These are phyloP conservation scores for Chiroxiphia lanceolata DNA, from an alignment of 2,797 vertebrate species.

Conservation along the genomic window DNA sequence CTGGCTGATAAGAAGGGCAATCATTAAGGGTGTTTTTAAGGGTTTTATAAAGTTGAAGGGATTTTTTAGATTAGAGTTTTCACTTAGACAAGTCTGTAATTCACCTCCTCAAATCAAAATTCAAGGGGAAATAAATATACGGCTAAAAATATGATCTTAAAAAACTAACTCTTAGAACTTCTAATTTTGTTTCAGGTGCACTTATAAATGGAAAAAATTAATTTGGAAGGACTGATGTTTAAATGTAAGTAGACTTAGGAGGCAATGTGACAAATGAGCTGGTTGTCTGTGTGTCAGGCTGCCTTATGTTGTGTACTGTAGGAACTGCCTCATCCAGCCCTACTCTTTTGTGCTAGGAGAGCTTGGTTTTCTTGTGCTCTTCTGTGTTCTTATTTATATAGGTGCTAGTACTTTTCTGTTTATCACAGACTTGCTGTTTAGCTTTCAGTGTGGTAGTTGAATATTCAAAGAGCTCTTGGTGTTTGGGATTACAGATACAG, in stretches of 20 bases:
- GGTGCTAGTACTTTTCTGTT: neutral
- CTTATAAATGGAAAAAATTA: neutral
- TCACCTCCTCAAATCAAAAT: neutral
- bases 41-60: neutral
- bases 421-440: neutral
- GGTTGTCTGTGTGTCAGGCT: neutral
- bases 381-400: neutral
- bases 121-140: neutral
- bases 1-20: neutral
- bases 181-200: neutral
- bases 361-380: neutral
- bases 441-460: neutral
- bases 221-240: neutral
- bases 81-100: neutral
- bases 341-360: neutral
- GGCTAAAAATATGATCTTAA: neutral
- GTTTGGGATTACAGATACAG: neutral
- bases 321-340: neutral
- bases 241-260: neutral
- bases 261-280: neutral
- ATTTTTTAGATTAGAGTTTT: neutral
- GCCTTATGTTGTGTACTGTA: neutral
- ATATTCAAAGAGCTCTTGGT: neutral
- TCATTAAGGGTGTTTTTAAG: neutral
- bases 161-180: neutral